Evolutionary conservation across 2,113 vertebrate species (phyloP).

Genomic region (Anthoscopus minutus): DNA sequence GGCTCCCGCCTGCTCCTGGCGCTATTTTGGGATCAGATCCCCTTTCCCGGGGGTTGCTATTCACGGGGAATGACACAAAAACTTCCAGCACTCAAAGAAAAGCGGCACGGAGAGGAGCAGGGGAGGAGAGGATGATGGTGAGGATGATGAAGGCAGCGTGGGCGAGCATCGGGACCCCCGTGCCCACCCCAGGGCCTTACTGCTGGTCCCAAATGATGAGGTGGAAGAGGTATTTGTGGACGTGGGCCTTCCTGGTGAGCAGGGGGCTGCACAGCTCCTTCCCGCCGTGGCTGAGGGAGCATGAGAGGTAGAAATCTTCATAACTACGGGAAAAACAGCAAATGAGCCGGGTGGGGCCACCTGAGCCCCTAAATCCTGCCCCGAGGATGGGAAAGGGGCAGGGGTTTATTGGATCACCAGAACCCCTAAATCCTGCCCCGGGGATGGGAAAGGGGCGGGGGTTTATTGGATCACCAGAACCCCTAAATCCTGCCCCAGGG

Average conservation of each 20-base stretch:
- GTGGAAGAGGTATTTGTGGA: slow-evolving; percentile 95
- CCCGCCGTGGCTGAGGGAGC: slow-evolving; percentile 90
- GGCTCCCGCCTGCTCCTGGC: not conserved
- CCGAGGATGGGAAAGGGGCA: not conserved
- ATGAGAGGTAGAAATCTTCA: slow-evolving; percentile 96
- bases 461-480: accelerated
- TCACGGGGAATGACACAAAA: not conserved
- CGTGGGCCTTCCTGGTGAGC: slow-evolving; percentile 86
- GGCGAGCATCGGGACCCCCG: not conserved
- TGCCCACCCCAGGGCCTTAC: slow-evolving; percentile 65
- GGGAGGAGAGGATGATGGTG: not conserved
- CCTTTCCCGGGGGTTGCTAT: not conserved
- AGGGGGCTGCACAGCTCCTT: slow-evolving; percentile 88
- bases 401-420: accelerated
- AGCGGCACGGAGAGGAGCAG: not conserved
- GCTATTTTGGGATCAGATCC: slow-evolving; percentile 59
- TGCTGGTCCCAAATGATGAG: slow-evolving; percentile 97
- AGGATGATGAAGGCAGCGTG: not conserved
- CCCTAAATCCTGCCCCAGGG: accelerated
- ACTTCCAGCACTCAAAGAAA: not conserved
- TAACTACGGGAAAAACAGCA: slow-evolving; percentile 72
- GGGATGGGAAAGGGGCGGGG: accelerated
- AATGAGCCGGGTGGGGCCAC: not conserved
- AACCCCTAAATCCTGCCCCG: not conserved
- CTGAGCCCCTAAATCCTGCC: not conserved